phyloP scores from a whole-genome alignment of 2,888 invertebrate species.

The Stenotaenia linearis region DNA sequence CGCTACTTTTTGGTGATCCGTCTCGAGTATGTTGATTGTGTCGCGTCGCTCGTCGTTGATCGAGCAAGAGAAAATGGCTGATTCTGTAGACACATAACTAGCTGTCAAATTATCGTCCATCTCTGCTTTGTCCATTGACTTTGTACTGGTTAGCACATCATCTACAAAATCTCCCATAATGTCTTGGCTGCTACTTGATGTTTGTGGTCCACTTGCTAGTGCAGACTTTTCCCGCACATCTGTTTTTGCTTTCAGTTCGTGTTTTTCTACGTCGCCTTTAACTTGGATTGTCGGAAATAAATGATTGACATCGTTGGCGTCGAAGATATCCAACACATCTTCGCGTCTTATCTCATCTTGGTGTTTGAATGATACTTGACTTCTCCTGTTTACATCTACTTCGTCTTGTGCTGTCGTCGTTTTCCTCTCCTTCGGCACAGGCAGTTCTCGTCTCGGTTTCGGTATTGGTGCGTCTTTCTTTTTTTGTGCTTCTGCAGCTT shows the following conservation, averaged over 20 bases:
- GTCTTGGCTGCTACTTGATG: slow-evolving; percentile 39
- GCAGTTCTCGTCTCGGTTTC: slow-evolving; percentile 40
- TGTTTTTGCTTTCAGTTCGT: background rate
- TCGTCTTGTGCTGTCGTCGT: slow-evolving; percentile 33
- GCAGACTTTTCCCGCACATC: slow-evolving; percentile 29
- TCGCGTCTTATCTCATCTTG: slow-evolving; percentile 44
- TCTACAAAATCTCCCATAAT: background rate
- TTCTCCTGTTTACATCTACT: slow-evolving; percentile 34
- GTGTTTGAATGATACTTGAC: slow-evolving; percentile 33
- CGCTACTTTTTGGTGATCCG: background rate
- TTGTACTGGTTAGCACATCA: background rate
- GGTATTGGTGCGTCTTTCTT: background rate
- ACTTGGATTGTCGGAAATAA: slow-evolving; percentile 28
- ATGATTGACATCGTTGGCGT: background rate
- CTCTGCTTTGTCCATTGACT: slow-evolving; percentile 37
- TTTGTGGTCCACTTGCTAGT: slow-evolving; percentile 32
- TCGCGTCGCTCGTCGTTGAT: slow-evolving; percentile 38
- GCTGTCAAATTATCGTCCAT: slow-evolving; percentile 42
- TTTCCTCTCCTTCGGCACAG: slow-evolving; percentile 36
- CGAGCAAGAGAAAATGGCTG: slow-evolving; percentile 40
- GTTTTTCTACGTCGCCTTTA: slow-evolving; percentile 40
- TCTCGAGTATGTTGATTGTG: background rate
- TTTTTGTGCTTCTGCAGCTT: background rate
- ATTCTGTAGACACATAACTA: slow-evolving; percentile 38
- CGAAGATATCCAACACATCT: slow-evolving; percentile 36